Percentiles rank a stretch among this genome's conserved stretches.
Conservation (phyloP, 2,888 invertebrate species). For the Pterostichus madidus region DNA sequence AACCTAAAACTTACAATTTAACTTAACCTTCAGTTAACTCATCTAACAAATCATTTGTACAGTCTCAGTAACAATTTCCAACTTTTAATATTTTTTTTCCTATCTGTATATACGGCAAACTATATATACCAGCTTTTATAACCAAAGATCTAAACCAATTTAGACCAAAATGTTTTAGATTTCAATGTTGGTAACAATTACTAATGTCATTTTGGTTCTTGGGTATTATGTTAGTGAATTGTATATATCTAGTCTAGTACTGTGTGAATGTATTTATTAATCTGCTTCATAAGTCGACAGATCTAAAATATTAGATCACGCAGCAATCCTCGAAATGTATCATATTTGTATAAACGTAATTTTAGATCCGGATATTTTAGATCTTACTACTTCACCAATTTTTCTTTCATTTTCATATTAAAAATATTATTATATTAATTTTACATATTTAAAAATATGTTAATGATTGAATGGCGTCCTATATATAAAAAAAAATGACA, state of each 20-base stretch:
- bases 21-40: background rate
- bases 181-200: background rate
- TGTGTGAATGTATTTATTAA: background rate
- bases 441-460: no score
- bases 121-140: conserved; percentile 18
- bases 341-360: conserved; percentile 8
- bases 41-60: background rate
- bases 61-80: background rate
- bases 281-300: background rate
- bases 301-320: background rate
- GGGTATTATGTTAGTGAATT: background rate
- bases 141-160: background rate
- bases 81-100: background rate
- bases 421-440: no score
- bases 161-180: conserved; percentile 5
- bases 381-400: background rate
- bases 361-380: no score
- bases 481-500: no score
- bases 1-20: background rate
- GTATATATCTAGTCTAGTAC: background rate
- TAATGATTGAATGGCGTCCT: no score
- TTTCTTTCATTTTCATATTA: background rate
- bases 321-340: background rate
- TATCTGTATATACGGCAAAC: conserved; percentile 12
- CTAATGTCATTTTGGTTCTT: background rate